phyloP scores from a whole-genome alignment of 2,797 vertebrate genomes.

The Pteropus rufus region DNA sequence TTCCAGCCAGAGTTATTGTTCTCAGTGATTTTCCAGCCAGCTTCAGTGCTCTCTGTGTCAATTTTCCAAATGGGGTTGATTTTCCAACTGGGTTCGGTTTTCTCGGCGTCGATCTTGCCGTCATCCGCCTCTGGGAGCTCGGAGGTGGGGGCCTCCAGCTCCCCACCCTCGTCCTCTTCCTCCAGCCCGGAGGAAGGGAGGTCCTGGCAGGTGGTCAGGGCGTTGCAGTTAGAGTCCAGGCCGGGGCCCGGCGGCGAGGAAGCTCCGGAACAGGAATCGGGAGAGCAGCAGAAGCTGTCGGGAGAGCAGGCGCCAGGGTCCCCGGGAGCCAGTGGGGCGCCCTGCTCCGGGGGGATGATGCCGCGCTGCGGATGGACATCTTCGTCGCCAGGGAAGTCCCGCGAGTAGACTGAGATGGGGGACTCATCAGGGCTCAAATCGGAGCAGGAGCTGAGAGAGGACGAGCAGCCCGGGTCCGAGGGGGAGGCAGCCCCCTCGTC shows the following conservation, averaged over 20 bases:
- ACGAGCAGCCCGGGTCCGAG: slow-evolving; percentile 84
- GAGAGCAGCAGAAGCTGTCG: slow-evolving; percentile 79
- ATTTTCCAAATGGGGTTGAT: slow-evolving; percentile 75
- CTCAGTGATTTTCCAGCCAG: slow-evolving; percentile 49
- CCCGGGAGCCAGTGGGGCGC: background rate
- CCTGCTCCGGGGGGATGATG: slow-evolving; percentile 74
- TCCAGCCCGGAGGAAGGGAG: slow-evolving; percentile 69
- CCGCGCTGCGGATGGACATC: slow-evolving; percentile 65
- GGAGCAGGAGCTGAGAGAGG: slow-evolving; percentile 96
- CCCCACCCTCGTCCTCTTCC: slow-evolving; percentile 65
- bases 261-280: slow-evolving; percentile 78
- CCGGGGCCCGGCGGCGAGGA: slow-evolving; percentile 19
- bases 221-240: slow-evolving; percentile 84
- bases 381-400: slow-evolving; percentile 74
- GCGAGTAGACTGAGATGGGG: slow-evolving; percentile 84
- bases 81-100: slow-evolving; percentile 63
- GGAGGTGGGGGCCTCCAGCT: slow-evolving; percentile 78
- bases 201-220: slow-evolving; percentile 80
- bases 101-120: slow-evolving; percentile 44
- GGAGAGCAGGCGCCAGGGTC: slow-evolving; percentile 78
- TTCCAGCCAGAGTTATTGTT: slow-evolving; percentile 45
- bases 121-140: slow-evolving; percentile 66
- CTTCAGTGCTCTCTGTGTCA: slow-evolving; percentile 45
- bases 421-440: slow-evolving; percentile 93
- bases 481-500: slow-evolving; percentile 83